Conservation (phyloP, 2,888 invertebrate species). For the Phengaris arion region DNA sequence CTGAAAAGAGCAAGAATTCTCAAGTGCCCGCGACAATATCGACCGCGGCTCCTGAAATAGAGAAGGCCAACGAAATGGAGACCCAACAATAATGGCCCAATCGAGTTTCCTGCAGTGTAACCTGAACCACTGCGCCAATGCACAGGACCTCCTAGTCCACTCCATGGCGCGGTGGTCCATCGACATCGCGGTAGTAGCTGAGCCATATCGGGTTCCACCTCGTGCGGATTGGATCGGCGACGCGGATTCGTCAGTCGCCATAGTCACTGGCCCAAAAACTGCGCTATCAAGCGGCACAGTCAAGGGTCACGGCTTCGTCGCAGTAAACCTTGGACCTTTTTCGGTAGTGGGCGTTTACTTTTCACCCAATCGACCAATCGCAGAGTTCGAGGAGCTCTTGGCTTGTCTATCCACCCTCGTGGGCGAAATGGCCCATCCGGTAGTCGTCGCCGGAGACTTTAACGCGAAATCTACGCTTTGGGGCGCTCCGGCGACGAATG, state of each 20-base stretch:
- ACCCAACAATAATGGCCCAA: not conserved
- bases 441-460: not conserved
- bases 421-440: not conserved
- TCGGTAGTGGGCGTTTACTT: slow-evolving; percentile 37
- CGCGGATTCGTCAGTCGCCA: not conserved
- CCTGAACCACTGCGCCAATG: slow-evolving; percentile 19
- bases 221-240: slow-evolving; percentile 8
- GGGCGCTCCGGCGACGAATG: slow-evolving; percentile 36
- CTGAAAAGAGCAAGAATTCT: not conserved
- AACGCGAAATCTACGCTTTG: slow-evolving; percentile 37
- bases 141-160: slow-evolving; percentile 23
- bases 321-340: slow-evolving; percentile 19
- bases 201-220: not conserved
- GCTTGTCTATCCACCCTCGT: not conserved
- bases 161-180: slow-evolving; percentile 23
- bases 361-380: slow-evolving; percentile 37
- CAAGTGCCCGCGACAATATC: not conserved
- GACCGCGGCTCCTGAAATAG: not conserved
- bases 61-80: not conserved
- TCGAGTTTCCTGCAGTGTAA: slow-evolving; percentile 9
- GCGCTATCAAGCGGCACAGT: not conserved
- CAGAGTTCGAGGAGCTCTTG: slow-evolving; percentile 12
- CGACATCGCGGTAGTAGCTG: not conserved
- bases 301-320: slow-evolving; percentile 35
- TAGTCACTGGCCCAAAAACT: not conserved